Evolutionary conservation across 2,113 vertebrate species (phyloP).

Genomic region (Mustela nigripes): DNA sequence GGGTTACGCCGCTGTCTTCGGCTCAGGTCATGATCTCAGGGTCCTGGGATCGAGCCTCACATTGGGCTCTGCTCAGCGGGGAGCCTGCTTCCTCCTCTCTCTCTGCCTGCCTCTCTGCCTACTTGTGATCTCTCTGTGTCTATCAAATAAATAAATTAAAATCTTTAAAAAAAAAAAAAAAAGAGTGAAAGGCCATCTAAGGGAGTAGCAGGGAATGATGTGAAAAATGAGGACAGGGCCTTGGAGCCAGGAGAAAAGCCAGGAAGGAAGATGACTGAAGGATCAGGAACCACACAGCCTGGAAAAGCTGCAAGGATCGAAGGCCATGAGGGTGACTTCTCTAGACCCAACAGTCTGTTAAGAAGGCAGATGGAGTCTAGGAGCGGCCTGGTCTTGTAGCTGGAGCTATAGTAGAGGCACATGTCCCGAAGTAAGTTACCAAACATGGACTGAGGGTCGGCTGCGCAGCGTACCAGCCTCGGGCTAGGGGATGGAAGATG

Average conservation of each 20-base stretch:
- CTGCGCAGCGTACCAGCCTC: rapidly evolving
- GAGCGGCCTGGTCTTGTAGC: not conserved
- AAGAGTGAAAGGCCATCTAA: not conserved
- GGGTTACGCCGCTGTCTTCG: too few relatives aligned
- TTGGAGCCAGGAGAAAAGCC: not conserved
- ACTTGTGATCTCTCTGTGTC: too few relatives aligned
- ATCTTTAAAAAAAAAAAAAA: too few relatives aligned
- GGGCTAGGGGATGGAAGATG: not conserved
- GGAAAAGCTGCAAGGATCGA: not conserved
- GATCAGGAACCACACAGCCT: not conserved
- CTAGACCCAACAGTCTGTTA: not conserved
- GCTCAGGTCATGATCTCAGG: too few relatives aligned
- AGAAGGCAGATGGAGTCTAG: not conserved
- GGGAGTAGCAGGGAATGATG: not conserved
- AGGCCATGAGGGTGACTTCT: not conserved
- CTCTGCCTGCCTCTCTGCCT: too few relatives aligned
- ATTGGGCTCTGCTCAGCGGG: too few relatives aligned
- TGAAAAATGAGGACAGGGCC: not conserved
- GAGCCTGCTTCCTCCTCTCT: too few relatives aligned
- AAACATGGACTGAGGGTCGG: not conserved
- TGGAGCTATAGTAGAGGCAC: not conserved
- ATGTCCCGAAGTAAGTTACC: not conserved
- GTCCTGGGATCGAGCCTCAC: too few relatives aligned
- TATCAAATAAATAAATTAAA: too few relatives aligned
- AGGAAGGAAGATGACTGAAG: not conserved